phyloP scores from a whole-genome alignment of 2,797 vertebrate species.

The Acridotheres tristis region DNA sequence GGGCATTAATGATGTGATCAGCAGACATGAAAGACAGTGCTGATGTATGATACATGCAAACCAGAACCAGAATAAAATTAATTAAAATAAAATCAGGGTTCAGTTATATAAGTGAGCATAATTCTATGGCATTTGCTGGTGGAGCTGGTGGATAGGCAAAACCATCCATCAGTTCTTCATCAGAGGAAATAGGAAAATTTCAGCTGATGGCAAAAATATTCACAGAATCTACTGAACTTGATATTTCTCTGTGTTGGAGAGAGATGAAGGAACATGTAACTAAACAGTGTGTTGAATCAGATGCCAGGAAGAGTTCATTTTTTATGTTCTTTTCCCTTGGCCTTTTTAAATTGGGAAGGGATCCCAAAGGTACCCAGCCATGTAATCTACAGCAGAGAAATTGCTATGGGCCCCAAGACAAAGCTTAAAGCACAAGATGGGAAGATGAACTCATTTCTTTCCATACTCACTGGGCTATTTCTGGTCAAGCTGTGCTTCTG shows the following conservation, averaged over 20 bases:
- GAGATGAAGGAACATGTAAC: not conserved
- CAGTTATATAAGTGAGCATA: not conserved
- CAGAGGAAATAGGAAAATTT: not conserved
- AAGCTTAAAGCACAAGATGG: conserved; percentile 27
- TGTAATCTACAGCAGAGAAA: conserved; percentile 29
- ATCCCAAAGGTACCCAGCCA: conserved; percentile 40
- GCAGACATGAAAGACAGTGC: not conserved
- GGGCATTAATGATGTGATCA: not conserved
- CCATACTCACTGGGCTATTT: conserved; percentile 5
- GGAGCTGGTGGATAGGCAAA: not conserved
- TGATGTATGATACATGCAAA: not conserved
- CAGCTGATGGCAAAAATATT: not conserved
- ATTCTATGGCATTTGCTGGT: not conserved
- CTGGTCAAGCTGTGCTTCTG: not conserved
- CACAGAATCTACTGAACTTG: not conserved
- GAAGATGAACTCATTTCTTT: conserved; percentile 42
- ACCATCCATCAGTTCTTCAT: not conserved
- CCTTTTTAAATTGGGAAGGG: conserved; percentile 43
- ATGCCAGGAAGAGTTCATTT: conserved; percentile 28
- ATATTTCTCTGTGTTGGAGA: not conserved
- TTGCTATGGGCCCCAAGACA: conserved; percentile 27
- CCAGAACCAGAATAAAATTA: not conserved
- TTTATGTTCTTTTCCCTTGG: conserved; percentile 17
- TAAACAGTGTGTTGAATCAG: conserved; percentile 12
- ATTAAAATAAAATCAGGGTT: not conserved